A percentile compares a stretch with the other conserved stretches of the same genome.
These are phyloP conservation scores for Laspeyria flexula DNA, from an alignment of 2,888 invertebrate species.

Conservation along the genomic window DNA sequence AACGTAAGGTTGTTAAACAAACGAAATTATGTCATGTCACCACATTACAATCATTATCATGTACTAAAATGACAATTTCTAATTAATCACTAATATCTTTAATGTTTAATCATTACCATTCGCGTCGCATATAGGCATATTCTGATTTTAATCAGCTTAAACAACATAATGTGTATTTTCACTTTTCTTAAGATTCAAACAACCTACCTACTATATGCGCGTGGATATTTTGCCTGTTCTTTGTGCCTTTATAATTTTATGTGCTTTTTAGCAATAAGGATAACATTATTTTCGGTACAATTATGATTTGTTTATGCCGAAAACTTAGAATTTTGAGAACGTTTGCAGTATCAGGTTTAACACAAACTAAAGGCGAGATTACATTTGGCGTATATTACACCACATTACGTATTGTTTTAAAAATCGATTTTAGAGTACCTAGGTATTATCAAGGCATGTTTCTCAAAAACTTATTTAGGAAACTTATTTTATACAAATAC, in stretches of 20 bases:
- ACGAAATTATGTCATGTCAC: constrained; percentile 21
- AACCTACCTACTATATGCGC: constrained; percentile 29
- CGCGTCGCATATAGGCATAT: constrained; percentile 31
- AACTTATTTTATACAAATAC: no score
- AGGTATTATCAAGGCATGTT: no score
- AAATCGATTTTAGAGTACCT: no score
- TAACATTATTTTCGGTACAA: neutral
- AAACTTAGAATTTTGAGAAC: neutral
- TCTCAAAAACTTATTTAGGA: no score
- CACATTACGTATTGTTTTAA: constrained; percentile 8
- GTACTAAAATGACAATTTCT: constrained; percentile 10
- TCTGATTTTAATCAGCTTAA: constrained; percentile 15
- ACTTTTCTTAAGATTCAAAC: constrained; percentile 12
- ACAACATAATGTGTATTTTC: neutral
- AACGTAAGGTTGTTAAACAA: constrained; percentile 17
- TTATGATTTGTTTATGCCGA: neutral
- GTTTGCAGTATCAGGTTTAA: constrained; percentile 26
- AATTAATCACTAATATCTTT: neutral
- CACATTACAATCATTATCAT: constrained; percentile 28
- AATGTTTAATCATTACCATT: constrained; percentile 27
- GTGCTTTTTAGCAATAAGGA: constrained; percentile 25
- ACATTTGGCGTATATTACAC: constrained; percentile 17
- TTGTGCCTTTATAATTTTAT: constrained; percentile 25
- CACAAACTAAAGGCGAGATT: constrained; percentile 21
- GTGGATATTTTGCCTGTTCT: constrained; percentile 26